Conservation (phyloP, 2,888 invertebrate genomes). For the Lordiphosa andalusiaca region DNA sequence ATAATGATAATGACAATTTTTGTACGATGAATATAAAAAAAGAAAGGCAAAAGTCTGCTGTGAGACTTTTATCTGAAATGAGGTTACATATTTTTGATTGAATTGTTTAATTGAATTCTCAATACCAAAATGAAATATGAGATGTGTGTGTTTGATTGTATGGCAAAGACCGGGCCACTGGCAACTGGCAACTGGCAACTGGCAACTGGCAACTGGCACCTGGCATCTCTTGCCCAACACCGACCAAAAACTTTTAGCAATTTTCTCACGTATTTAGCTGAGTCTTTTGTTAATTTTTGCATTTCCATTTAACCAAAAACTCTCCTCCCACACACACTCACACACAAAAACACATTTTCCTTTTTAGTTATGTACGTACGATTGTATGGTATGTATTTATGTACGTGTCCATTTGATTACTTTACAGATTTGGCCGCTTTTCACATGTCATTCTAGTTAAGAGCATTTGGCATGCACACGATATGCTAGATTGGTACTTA, state of each 20-base stretch:
- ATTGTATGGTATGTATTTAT: conserved; percentile 5
- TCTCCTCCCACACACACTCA: conserved; percentile 19
- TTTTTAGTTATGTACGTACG: conserved; percentile 29
- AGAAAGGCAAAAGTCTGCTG: conserved; percentile 48
- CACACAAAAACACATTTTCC: conserved; percentile 8
- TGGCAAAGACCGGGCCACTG: too few species aligned
- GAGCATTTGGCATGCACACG: conserved; percentile 74
- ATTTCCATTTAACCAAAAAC: conserved; percentile 36
- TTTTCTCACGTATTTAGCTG: conserved; percentile 59
- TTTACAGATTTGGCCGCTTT: conserved; percentile 64
- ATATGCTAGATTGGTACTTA: conserved; percentile 21
- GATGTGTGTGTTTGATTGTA: conserved; percentile 12
- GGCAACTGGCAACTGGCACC: neutral
- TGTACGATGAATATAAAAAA: conserved; percentile 19
- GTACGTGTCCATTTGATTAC: conserved; percentile 73
- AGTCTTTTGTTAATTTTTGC: conserved; percentile 46
- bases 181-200: neutral
- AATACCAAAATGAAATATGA: conserved; percentile 7
- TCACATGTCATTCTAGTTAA: conserved; percentile 71
- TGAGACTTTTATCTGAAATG: conserved; percentile 42
- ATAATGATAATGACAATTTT: conserved; percentile 46
- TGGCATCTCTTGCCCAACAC: conserved; percentile 5
- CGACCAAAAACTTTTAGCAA: conserved; percentile 16
- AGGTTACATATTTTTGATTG: conserved; percentile 54
- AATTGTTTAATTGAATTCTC: conserved; percentile 53